Base-by-base conservation (phyloP, 2,888 invertebrate genomes). In the Heliconius aoede region DNA sequence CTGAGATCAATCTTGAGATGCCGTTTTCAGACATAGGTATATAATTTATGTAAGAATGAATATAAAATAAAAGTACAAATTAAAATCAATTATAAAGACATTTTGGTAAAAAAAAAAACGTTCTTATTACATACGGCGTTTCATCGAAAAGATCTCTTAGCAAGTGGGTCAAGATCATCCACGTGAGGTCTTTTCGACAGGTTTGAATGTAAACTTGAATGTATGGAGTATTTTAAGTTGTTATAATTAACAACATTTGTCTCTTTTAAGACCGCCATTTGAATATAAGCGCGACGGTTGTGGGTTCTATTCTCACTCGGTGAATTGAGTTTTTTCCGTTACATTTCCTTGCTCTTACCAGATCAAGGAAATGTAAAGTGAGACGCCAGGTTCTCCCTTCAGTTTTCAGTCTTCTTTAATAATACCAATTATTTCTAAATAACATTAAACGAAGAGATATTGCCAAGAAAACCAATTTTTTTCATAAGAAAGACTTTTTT, bases 121-220 rank as follows among this genome's bases (percentile, higher is more conserved):
- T 18, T 46, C 8, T 13, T 46, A 28, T 55, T 51, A 30, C 30
- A 32, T 55, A 55, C 32, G n/a, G 65, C 30, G 30, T 15, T 32
- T 32, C 55, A 51, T 69, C 51, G 68, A n/a, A 30, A 32, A 69
- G 30, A 69, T 28, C 30, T 69, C 21, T 46, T 55, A 1, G 30
- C 30, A 69, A 69, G 69, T 69, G 18, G 69, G 69, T 55, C 69
- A 69, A 55, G 69, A 55, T 30, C 69, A 32, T 32, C 55, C 69
- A 24, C 69, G 69, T 69, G 55, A 69, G 69, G 69, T 69, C 55
- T 69, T 69, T 65, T 69, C 30, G 55, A 69, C 69, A 55, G 69
- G 69, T 69, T 69, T 55, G 32, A n/a, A n/a, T n/a, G 30, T 30
- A 55, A 51, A 55, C n/a, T 69, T 24, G 69, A 55, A 28, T 55